These are phyloP conservation scores for Zosterops pallidus DNA, from an alignment of 2,113 vertebrate genomes.

Conservation along the genomic window DNA sequence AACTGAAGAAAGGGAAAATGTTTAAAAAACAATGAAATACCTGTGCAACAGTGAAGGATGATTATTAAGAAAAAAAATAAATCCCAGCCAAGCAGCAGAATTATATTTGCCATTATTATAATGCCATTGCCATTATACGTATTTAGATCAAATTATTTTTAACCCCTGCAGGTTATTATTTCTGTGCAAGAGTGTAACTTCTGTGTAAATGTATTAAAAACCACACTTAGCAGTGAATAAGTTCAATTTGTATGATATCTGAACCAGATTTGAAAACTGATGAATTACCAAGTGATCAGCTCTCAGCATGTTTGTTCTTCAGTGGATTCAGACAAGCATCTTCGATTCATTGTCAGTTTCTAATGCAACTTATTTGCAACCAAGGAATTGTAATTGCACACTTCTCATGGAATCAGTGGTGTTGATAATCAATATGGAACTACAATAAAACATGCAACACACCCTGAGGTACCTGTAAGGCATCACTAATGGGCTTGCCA, in stretches of 20 bases:
- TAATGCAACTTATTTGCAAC: not conserved
- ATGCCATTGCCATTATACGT: not conserved
- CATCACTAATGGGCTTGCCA: not conserved
- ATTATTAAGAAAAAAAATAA: not conserved
- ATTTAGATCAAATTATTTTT: not conserved
- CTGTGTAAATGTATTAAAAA: accelerated
- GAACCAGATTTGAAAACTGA: not conserved
- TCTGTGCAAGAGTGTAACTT: not conserved
- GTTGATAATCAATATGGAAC: accelerated
- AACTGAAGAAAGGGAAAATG: not conserved
- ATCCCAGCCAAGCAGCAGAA: not conserved
- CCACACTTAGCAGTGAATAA: not conserved
- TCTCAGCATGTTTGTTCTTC: not conserved
- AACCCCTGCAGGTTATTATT: not conserved
- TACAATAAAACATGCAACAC: not conserved
- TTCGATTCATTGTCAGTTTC: not conserved
- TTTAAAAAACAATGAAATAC: not conserved
- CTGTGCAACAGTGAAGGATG: not conserved
- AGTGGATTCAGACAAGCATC: not conserved
- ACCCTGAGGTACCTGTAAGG: not conserved
- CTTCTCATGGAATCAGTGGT: not conserved
- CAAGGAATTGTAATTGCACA: not conserved
- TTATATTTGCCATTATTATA: not conserved
- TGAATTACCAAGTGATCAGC: not conserved
- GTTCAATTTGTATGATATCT: not conserved